Evolutionary conservation across 2,888 invertebrate genomes (phyloP), one percentile per base, ranked within the genome.

Genomic region (Pimpla rufipes): DNA sequence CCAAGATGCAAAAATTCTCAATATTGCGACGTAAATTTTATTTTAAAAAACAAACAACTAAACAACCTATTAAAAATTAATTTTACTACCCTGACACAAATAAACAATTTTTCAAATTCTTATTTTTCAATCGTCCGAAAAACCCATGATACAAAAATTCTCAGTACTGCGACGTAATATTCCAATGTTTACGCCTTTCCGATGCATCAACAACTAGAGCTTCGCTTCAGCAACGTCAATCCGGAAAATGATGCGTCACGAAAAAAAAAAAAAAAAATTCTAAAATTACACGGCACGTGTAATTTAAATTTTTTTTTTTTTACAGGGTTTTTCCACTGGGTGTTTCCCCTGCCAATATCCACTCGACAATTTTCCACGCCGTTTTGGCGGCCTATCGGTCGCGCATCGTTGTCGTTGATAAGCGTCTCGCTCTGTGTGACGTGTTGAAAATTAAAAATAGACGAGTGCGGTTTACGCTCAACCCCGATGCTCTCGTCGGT

Each of bases 391-490:
- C 50, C 50, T 82, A 78, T 78, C 78, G 74, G 42, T 80, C 47
- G 57, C 47, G 64, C 37, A 71, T 75, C 59, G 35, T 79, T 13
- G 29, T 35, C 42, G 37, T 47, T 47, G 80, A 83, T 80, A 77
- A 79, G 76, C 66, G 66, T 52, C 29, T 50, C 55, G 11, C 29
- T 29, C 29, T 29, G 3, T 29, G 67, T 52, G 67, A 62, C 71
- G 66, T 18, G 42, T 67, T 76, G 45, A 50, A 10, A 68, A 45
- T 78, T 82, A 78, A 82, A 82, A 82, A 83, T 83, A 83, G 64
- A 57, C 52, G 13, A 29, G 42, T n/a, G 68, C 52, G 55, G 70
- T 70, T 75, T 75, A 79, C 70, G 70, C 70, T 79, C 71, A 64
- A 45, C 45, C 64, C 59, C 21, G 52, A 21, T 21, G 68, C 18